Evolutionary conservation across 1,140 invertebrate genomes (phyloP).

Genomic region (Oppia nitens): DNA sequence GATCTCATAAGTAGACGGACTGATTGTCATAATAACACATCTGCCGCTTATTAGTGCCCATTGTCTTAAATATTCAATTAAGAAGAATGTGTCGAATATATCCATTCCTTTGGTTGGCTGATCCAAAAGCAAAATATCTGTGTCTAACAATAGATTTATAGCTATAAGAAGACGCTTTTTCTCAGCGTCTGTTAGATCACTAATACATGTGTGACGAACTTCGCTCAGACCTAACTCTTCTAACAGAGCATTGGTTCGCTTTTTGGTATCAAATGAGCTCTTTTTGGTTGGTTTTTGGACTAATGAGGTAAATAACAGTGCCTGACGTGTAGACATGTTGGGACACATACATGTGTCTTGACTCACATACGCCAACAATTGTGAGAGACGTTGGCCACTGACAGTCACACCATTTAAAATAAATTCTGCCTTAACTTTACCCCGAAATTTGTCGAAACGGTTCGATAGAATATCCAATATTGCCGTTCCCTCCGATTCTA

Average conservation of each 20-base stretch:
- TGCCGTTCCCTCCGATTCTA: slow-evolving; percentile 53
- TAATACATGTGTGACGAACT: slow-evolving; percentile 57
- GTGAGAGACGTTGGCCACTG: slow-evolving; percentile 41
- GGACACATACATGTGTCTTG: slow-evolving; percentile 41
- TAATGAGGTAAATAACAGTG: slow-evolving; percentile 56
- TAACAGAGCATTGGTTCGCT: slow-evolving; percentile 59
- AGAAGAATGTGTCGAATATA: slow-evolving; percentile 86
- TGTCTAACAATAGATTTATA: slow-evolving; percentile 56
- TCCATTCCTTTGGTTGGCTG: slow-evolving; percentile 82
- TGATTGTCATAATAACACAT: slow-evolving; percentile 74
- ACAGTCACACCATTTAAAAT: slow-evolving; percentile 68
- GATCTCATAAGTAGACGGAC: slow-evolving; percentile 87
- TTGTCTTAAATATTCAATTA: slow-evolving; percentile 79
- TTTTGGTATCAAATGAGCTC: slow-evolving; percentile 35
- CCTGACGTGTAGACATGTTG: slow-evolving; percentile 61
- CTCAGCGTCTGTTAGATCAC: slow-evolving; percentile 64
- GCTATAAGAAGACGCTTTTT: slow-evolving; percentile 64
- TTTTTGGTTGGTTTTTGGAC: slow-evolving; percentile 36
- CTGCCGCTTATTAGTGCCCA: slow-evolving; percentile 62
- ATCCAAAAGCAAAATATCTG: slow-evolving; percentile 63
- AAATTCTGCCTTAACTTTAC: slow-evolving; percentile 53
- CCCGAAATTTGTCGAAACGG: slow-evolving; percentile 27
- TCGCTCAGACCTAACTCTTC: slow-evolving; percentile 75
- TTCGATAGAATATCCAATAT: slow-evolving; percentile 65
- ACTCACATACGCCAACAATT: slow-evolving; percentile 45